These are phyloP conservation scores for Tiliacea citrago DNA, from an alignment of 2,888 invertebrate species.

Conservation along the genomic window DNA sequence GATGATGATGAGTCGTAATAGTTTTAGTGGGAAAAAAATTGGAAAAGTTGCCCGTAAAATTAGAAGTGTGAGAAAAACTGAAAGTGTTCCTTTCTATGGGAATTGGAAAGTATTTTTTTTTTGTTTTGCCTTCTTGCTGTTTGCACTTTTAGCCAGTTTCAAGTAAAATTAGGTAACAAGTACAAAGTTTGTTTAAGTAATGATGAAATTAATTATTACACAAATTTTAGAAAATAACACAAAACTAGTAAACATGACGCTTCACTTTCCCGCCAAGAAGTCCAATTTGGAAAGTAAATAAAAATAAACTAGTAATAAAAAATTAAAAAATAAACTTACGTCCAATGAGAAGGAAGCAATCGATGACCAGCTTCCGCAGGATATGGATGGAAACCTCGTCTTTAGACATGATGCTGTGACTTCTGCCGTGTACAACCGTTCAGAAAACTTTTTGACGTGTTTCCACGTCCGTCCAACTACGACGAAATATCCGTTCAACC, in stretches of 20 bases:
- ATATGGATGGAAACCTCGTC: constrained; percentile 38
- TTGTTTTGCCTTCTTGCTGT: no score
- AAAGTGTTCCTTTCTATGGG: not conserved
- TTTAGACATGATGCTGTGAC: constrained; percentile 38
- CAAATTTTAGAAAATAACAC: no score
- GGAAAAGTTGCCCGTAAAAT: not conserved
- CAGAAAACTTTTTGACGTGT: constrained; percentile 17
- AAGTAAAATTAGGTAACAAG: no score
- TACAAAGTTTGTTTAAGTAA: no score
- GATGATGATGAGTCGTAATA: no score
- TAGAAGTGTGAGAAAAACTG: not conserved
- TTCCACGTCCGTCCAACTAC: not conserved
- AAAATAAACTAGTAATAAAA: not conserved
- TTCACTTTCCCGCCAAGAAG: no score
- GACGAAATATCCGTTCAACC: not conserved
- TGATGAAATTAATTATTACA: no score
- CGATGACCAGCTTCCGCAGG: constrained; percentile 78
- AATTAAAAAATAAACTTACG: constrained; percentile 74
- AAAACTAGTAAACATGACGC: no score
- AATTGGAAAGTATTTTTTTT: no score
- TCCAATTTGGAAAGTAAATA: not conserved
- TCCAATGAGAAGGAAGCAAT: constrained; percentile 77
- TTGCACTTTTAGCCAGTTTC: no score
- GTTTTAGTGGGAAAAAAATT: not conserved
- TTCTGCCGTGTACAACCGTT: not conserved